phyloP scores from a whole-genome alignment of 1,140 invertebrate species.

The Panulirus ornatus region DNA sequence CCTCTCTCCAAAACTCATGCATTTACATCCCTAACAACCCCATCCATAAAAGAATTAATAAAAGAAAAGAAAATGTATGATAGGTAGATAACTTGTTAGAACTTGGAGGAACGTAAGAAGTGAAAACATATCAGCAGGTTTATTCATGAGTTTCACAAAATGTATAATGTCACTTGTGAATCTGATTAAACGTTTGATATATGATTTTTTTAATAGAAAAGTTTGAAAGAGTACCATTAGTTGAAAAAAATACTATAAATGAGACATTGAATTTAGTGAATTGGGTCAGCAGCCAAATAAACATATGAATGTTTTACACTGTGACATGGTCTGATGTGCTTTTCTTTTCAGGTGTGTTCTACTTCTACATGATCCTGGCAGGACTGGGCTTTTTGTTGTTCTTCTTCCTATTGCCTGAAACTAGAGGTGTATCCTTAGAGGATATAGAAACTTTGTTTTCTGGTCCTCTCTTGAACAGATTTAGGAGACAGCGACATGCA shows the following conservation, averaged over 20 bases:
- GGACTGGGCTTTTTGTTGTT: conserved; percentile 80
- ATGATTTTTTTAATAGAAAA: neutral
- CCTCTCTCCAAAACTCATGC: no score
- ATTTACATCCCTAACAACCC: no score
- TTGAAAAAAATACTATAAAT: neutral
- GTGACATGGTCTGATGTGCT: neutral
- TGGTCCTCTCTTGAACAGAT: conserved; percentile 37
- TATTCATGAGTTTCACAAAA: no score
- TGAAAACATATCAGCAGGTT: no score
- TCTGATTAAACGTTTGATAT: neutral
- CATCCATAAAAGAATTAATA: no score
- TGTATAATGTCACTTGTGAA: neutral
- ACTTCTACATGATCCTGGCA: conserved; percentile 80
- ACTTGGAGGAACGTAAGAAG: no score
- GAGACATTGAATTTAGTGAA: neutral
- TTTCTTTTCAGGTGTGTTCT: conserved; percentile 80
- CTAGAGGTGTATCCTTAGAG: conserved; percentile 81
- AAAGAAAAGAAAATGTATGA: no score
- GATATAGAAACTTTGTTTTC: conserved; percentile 80
- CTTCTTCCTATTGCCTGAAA: conserved; percentile 81
- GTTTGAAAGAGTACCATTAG: neutral
- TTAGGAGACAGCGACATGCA: neutral
- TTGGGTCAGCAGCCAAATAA: neutral
- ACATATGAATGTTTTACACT: neutral
- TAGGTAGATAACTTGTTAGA: no score